Conservation (phyloP, 1,140 invertebrate genomes). For the Philaenus spumarius region DNA sequence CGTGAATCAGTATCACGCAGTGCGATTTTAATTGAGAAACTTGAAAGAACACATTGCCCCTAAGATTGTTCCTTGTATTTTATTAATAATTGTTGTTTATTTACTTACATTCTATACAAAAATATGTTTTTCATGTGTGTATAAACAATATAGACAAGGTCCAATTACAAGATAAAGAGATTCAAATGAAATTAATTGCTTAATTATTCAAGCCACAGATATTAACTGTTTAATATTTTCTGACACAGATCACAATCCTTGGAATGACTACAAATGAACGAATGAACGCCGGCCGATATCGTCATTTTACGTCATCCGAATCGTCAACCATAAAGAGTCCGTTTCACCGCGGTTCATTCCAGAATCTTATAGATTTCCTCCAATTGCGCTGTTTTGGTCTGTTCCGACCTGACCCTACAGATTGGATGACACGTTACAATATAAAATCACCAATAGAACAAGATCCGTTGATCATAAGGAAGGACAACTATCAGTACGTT, state of each 20-base stretch:
- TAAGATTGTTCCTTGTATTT: too few relatives aligned
- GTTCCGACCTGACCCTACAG: constrained; percentile 56
- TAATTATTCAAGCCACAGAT: too few relatives aligned
- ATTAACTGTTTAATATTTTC: too few relatives aligned
- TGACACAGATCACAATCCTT: constrained; percentile 76
- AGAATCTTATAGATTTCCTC: constrained; percentile 82
- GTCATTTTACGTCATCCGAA: constrained; percentile 59
- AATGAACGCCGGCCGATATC: constrained; percentile 88
- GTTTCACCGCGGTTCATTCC: constrained; percentile 71
- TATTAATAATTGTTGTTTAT: too few relatives aligned
- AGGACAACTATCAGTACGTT: constrained; percentile 24
- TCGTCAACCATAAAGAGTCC: constrained; percentile 52
- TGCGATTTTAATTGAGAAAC: too few relatives aligned
- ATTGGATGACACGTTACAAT: constrained; percentile 51
- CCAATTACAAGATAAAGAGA: too few relatives aligned
- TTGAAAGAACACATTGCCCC: too few relatives aligned
- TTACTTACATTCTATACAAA: too few relatives aligned
- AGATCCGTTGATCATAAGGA: constrained; percentile 11
- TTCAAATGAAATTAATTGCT: too few relatives aligned
- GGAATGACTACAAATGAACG: constrained; percentile 98
- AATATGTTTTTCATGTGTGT: too few relatives aligned
- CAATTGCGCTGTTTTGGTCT: constrained; percentile 64
- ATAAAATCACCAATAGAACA: constrained; percentile 11
- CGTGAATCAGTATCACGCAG: too few relatives aligned
- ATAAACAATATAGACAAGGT: too few relatives aligned